Evolutionary conservation across 2,797 vertebrate genomes (phyloP), one percentile per base, ranked within the genome.

Genomic region (Cirrhinus mrigala): DNA sequence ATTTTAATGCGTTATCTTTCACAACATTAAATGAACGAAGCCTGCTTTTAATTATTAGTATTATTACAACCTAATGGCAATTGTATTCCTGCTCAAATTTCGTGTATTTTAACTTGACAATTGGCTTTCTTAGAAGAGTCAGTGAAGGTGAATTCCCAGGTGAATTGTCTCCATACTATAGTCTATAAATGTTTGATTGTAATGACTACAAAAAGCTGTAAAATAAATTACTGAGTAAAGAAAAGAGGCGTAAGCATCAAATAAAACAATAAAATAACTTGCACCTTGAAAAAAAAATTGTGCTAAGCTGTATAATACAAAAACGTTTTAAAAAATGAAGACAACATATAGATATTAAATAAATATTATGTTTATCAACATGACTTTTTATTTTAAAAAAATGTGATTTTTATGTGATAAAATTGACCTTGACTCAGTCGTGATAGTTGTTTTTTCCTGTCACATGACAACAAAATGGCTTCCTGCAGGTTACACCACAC

Each of bases 401-500:
- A 76, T 14, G 24, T 29, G 71, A 73, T 50, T 71, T 71, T n/a
- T 11, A 11, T 56, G 16, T 70, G 37, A 44, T 44, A 20, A 40
- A 73, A 18, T 1, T 60, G 54, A 60, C 75, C 14, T 78, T 60
- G 75, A 15, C 33, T 9, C 8, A 24, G 1, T 22, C 4, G 4
- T 71, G 1, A 24, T 6, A 14, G 50, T 54, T 27, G 14, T 62
- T 62, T n/a, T 37, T 78, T 78, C 4, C 16, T 18, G 40, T 79
- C 76, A 79, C 56, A 62, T 79, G 76, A 48, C n/a, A 62, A 62
- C 15, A 62, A 46, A 52, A 79, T 46, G 16, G 15, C 56, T 79
- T 46, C 56, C 56, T 62, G 15, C 58, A 12, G 7, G 76, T 60
- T 27, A 46, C 52, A 44, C 8, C 37, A 44, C 37, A 60, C 37